Percentiles rank a stretch among this genome's conserved stretches.
phyloP scores from a whole-genome alignment of 2,797 vertebrate species.

The Myotis myotis region DNA sequence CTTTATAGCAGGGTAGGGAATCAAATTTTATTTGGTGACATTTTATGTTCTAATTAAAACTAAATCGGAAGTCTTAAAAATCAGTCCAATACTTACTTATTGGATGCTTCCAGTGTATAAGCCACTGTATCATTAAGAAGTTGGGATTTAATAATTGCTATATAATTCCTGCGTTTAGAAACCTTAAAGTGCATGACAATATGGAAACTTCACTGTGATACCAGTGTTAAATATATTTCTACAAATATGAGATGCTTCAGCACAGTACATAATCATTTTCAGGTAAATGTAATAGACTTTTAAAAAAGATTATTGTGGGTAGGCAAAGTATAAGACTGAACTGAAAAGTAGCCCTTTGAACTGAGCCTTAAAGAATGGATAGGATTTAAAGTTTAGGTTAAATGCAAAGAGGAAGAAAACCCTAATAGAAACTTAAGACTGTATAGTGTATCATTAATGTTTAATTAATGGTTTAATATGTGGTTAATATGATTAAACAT shows the following conservation, averaged over 20 bases:
- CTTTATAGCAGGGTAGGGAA: no score
- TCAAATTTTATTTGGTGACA: slow-evolving; percentile 33
- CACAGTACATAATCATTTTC: neutral
- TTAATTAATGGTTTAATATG: neutral
- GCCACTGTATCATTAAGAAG: neutral
- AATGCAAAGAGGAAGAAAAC: slow-evolving; percentile 28
- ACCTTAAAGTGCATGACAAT: neutral
- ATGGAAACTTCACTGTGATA: slow-evolving; percentile 24
- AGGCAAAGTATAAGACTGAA: slow-evolving; percentile 33
- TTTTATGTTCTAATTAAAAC: slow-evolving; percentile 35
- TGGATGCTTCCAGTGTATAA: neutral
- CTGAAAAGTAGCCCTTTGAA: slow-evolving; percentile 8
- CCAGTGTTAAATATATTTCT: slow-evolving; percentile 51
- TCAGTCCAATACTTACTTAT: neutral
- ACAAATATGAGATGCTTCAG: neutral
- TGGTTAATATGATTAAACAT: slow-evolving; percentile 17
- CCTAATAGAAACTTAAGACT: neutral
- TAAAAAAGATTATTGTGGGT: neutral
- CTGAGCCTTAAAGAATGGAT: neutral
- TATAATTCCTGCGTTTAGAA: slow-evolving; percentile 28
- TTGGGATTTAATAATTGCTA: slow-evolving; percentile 42
- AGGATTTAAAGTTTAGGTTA: slow-evolving; percentile 29
- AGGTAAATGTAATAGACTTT: slow-evolving; percentile 33
- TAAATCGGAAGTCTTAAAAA: slow-evolving; percentile 52
- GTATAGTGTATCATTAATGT: neutral